These are phyloP conservation scores for Drosophila maculinotata DNA, from an alignment of 2,888 invertebrate species.

Conservation along the genomic window DNA sequence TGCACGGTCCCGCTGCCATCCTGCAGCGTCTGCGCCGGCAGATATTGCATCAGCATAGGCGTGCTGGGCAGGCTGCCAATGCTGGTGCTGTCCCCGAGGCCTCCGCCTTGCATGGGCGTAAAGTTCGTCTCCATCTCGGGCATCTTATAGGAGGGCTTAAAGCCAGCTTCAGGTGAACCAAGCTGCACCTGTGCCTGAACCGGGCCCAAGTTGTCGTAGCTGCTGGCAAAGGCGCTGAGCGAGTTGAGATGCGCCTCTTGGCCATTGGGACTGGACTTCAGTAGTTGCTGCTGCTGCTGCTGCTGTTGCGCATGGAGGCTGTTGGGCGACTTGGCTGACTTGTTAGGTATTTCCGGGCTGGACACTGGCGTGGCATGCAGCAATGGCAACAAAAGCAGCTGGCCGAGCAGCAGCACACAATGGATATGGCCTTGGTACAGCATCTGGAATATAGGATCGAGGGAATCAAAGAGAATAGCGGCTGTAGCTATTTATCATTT, in stretches of 20 bases:
- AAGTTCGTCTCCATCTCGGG: constrained; percentile 83
- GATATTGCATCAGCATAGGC: constrained; percentile 84
- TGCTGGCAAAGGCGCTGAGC: constrained; percentile 81
- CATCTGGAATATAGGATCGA: constrained; percentile 52
- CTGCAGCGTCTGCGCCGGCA: constrained; percentile 77
- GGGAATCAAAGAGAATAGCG: constrained; percentile 8
- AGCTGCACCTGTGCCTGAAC: constrained; percentile 38
- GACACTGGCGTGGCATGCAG: constrained; percentile 68
- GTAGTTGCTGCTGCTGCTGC: constrained; percentile 47
- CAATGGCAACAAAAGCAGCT: constrained; percentile 52
- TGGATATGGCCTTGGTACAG: constrained; percentile 18
- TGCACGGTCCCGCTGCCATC: constrained; percentile 82
- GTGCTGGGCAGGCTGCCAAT: constrained; percentile 63
- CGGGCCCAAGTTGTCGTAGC: constrained; percentile 67
- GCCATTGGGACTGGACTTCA: constrained; percentile 21
- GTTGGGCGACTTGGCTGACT: constrained; percentile 62
- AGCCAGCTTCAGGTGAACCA: constrained; percentile 35
- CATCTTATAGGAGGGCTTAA: constrained; percentile 80
- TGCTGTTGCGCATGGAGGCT: constrained; percentile 45
- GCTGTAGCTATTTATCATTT: not conserved
- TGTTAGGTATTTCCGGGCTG: constrained; percentile 76
- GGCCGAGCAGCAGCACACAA: constrained; percentile 37
- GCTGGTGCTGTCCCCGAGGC: constrained; percentile 35
- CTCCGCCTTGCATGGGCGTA: constrained; percentile 75
- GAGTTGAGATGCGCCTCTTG: constrained; percentile 82